Evolutionary conservation across 2,797 vertebrate species (phyloP).

Genomic region (Sebastes taczanowskii): DNA sequence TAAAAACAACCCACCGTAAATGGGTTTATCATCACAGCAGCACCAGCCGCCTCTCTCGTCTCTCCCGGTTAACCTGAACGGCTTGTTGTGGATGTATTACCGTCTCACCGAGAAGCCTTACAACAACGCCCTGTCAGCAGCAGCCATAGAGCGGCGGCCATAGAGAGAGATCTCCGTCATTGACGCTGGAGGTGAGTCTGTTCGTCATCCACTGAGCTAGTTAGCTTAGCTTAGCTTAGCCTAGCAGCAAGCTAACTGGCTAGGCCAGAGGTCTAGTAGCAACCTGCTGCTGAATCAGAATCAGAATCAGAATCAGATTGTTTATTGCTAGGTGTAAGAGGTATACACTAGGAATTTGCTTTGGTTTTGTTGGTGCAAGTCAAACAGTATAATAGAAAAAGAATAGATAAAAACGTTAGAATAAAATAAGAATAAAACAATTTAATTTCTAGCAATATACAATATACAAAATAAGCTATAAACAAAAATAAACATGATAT

Average conservation of each 20-base stretch:
- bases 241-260: constrained; percentile 15
- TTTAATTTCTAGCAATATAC: no score
- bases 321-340: no score
- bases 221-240: constrained; percentile 22
- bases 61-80: constrained; percentile 11
- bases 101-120: constrained; percentile 56
- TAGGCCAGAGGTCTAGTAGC: not conserved
- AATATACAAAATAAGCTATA: no score
- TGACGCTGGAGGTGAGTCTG: constrained; percentile 75
- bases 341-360: no score
- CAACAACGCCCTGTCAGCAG: constrained; percentile 64
- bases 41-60: constrained; percentile 11
- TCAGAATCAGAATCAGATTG: no score
- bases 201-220: constrained; percentile 33
- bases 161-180: constrained; percentile 56
- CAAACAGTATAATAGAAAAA: no score
- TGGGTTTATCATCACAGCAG: constrained; percentile 64
- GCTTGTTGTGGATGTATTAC: constrained; percentile 69
- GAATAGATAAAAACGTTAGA: no score
- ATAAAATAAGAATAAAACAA: no score
- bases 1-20: constrained; percentile 55
- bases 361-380: no score
- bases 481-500: no score
- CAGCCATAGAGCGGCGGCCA: constrained; percentile 48
- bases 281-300: no score